These are phyloP conservation scores for Leptinotarsa tumamoca DNA, from an alignment of 2,888 invertebrate species.

Conservation along the genomic window DNA sequence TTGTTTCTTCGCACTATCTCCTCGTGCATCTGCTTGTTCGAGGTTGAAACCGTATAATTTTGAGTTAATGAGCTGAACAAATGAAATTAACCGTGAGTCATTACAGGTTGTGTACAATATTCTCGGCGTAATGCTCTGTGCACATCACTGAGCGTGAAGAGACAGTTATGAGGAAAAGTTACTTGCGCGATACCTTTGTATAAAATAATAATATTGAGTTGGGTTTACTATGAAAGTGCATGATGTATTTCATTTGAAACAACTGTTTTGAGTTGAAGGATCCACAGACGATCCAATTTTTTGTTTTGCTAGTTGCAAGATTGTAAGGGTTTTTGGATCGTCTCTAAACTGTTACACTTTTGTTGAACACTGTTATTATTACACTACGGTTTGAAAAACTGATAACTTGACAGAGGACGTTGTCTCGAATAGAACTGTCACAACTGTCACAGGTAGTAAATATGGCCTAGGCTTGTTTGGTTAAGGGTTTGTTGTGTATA, in stretches of 20 bases:
- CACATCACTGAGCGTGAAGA: constrained; percentile 14
- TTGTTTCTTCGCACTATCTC: constrained; percentile 24
- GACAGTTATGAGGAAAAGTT: constrained; percentile 16
- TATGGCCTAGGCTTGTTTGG: too few relatives aligned
- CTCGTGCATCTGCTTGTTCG: constrained; percentile 40
- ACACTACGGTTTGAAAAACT: too few relatives aligned
- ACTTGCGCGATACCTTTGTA: background rate
- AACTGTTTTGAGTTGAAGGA: too few relatives aligned
- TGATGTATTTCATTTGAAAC: background rate
- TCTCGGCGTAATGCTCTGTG: constrained; percentile 20
- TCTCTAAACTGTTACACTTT: too few relatives aligned
- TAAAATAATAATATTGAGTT: background rate
- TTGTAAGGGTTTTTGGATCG: too few relatives aligned
- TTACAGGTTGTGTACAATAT: constrained; percentile 38
- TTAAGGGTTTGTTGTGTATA: too few relatives aligned
- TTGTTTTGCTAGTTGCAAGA: too few relatives aligned
- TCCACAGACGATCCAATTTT: too few relatives aligned
- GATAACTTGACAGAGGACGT: too few relatives aligned
- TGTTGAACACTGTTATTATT: too few relatives aligned
- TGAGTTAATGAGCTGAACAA: constrained; percentile 50
- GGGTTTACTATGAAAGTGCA: background rate
- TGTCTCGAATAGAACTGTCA: too few relatives aligned
- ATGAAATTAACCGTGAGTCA: constrained; percentile 52
- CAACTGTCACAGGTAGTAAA: too few relatives aligned
- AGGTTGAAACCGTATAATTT: constrained; percentile 44